A percentile compares a stretch with the other conserved stretches of the same genome.
Evolutionary conservation across 2,797 vertebrate genomes (phyloP).

Genomic region (Eurystomus glaucurus): DNA sequence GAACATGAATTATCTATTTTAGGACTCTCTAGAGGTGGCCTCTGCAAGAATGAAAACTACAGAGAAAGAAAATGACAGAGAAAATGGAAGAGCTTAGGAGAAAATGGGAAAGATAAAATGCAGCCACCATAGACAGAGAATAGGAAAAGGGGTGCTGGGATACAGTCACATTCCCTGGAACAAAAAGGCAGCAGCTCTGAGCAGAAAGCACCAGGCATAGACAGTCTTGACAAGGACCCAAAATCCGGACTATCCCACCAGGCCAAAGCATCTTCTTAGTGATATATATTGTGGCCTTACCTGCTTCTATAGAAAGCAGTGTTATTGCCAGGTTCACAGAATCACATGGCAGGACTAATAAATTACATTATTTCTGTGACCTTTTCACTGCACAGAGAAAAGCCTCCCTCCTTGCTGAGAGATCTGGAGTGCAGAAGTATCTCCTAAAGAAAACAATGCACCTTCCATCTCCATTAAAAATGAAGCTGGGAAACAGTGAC

Average conservation of each 20-base stretch:
- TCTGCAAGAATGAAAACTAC: background rate
- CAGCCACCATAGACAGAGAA: fast-evolving
- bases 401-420: background rate
- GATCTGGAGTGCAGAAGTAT: background rate
- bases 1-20: slow-evolving; percentile 36
- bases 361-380: background rate
- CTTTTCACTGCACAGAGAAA: background rate
- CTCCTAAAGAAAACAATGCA: background rate
- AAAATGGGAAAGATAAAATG: background rate
- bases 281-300: background rate
- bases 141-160: background rate
- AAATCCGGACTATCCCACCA: background rate
- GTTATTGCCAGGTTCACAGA: background rate
- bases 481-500: background rate
- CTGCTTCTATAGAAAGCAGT: background rate
- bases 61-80: background rate
- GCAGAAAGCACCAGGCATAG: background rate
- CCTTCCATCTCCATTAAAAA: background rate
- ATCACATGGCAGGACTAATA: background rate
- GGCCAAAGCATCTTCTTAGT: background rate
- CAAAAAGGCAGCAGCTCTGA: background rate
- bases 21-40: background rate
- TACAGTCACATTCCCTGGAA: background rate
- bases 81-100: background rate
- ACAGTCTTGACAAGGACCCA: background rate